Conservation (phyloP, 2,888 invertebrate species). For the Ypsolopha sequella region DNA sequence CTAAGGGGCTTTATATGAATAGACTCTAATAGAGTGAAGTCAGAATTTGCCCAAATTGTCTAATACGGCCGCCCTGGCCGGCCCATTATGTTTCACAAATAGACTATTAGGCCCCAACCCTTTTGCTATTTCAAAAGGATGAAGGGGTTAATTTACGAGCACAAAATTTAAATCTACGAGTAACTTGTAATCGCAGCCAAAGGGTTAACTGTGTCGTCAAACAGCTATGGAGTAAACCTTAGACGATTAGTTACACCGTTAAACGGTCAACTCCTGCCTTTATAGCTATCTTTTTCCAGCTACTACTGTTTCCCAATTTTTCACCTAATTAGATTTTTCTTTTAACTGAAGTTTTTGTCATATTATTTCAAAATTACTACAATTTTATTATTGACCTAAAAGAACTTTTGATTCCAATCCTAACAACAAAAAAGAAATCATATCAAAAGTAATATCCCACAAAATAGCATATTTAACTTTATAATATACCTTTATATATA, state of each 20-base stretch:
- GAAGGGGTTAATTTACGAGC: constrained; percentile 68
- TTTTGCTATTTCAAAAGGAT: constrained; percentile 69
- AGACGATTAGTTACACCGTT: constrained; percentile 4
- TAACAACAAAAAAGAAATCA: no score
- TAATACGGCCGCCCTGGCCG: constrained; percentile 57
- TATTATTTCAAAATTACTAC: no score
- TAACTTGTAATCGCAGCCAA: constrained; percentile 59
- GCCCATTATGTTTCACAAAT: constrained; percentile 67
- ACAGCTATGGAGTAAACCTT: constrained; percentile 2
- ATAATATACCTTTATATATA: no score
- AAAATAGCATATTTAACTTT: no score
- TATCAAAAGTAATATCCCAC: no score
- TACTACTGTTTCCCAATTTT: not conserved
- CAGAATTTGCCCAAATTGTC: constrained; percentile 60
- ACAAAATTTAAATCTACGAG: constrained; percentile 69
- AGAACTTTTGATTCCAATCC: no score
- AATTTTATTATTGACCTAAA: no score
- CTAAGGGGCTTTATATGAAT: constrained; percentile 1
- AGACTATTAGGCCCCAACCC: constrained; percentile 68
- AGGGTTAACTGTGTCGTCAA: constrained; percentile 43
- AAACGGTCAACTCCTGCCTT: not conserved
- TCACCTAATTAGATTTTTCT: not conserved
- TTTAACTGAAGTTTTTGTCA: not conserved
- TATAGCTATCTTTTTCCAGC: not conserved
- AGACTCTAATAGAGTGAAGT: constrained; percentile 38